These are phyloP conservation scores for Callinectes sapidus DNA, from an alignment of 2,888 invertebrate genomes.

Conservation along the genomic window DNA sequence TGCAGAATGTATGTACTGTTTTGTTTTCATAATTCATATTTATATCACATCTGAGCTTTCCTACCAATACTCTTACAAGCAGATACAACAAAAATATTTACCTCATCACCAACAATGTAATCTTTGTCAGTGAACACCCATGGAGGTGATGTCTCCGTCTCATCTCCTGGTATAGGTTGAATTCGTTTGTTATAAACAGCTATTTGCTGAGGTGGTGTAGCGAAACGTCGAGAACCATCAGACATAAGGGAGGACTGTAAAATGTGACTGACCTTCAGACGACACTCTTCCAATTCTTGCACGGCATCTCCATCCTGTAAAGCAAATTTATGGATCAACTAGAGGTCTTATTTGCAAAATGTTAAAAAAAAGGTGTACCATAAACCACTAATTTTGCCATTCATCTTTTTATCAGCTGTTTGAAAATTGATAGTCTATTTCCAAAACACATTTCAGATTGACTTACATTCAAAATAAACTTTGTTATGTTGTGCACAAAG, in stretches of 20 bases:
- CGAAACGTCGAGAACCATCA: conserved; percentile 84
- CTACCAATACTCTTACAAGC: too few relatives aligned
- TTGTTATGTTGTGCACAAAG: too few relatives aligned
- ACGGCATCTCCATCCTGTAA: conserved; percentile 81
- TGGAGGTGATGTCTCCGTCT: conserved; percentile 73
- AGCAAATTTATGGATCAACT: neutral
- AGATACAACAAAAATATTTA: conserved; percentile 74
- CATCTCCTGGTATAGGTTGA: conserved; percentile 81
- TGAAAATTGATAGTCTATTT: too few relatives aligned
- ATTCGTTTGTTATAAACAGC: conserved; percentile 90
- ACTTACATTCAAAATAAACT: too few relatives aligned
- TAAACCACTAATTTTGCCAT: too few relatives aligned
- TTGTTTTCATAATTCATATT: too few relatives aligned
- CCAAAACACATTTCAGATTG: too few relatives aligned
- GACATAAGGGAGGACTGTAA: conserved; percentile 91
- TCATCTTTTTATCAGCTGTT: too few relatives aligned
- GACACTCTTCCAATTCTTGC: conserved; percentile 88
- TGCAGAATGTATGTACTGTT: too few relatives aligned
- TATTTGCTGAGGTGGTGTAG: conserved; percentile 92
- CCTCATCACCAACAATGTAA: conserved; percentile 83
- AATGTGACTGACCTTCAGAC: conserved; percentile 88
- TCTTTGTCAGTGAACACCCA: conserved; percentile 62
- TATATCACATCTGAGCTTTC: too few relatives aligned
- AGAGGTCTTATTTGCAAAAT: neutral
- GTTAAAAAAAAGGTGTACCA: neutral